These are phyloP conservation scores for Pseudomugil tenellus DNA, from an alignment of 2,797 vertebrate species.

Conservation along the genomic window DNA sequence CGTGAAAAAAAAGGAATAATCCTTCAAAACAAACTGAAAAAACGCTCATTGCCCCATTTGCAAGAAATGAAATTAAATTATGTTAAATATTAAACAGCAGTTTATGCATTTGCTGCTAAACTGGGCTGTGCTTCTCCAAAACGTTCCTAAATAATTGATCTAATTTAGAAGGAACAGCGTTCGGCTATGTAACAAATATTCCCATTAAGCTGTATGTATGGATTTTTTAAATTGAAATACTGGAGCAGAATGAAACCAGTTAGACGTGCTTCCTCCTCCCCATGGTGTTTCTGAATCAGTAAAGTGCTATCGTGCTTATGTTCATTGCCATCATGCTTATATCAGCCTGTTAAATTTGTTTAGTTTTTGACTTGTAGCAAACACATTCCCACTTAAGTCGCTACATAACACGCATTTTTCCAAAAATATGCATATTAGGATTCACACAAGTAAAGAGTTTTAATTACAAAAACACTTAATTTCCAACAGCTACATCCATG, in stretches of 20 bases:
- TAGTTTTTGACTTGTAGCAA: slow-evolving; percentile 16
- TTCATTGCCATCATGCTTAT: slow-evolving; percentile 20
- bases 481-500: neutral
- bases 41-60: neutral
- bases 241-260: slow-evolving; percentile 11
- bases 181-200: slow-evolving; percentile 30
- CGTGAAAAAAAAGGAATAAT: slow-evolving; percentile 33
- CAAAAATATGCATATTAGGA: slow-evolving; percentile 22
- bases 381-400: neutral
- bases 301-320: slow-evolving; percentile 53
- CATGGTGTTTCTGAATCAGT: slow-evolving; percentile 20
- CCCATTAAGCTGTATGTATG: slow-evolving; percentile 25
- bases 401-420: slow-evolving; percentile 4
- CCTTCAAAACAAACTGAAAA: slow-evolving; percentile 15
- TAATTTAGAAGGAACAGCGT: slow-evolving; percentile 9
- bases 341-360: slow-evolving; percentile 19
- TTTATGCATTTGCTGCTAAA: slow-evolving; percentile 1
- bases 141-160: slow-evolving; percentile 29
- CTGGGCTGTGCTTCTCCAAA: slow-evolving; percentile 24
- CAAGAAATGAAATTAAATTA: slow-evolving; percentile 3
- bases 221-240: slow-evolving; percentile 25
- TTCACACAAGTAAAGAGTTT: slow-evolving; percentile 16
- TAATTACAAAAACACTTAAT: slow-evolving; percentile 8
- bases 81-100: neutral
- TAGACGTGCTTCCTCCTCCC: neutral